Percentiles rank a stretch among this genome's conserved stretches.
Conservation (phyloP, 2,797 vertebrate genomes). For the Myripristis jacobus region DNA sequence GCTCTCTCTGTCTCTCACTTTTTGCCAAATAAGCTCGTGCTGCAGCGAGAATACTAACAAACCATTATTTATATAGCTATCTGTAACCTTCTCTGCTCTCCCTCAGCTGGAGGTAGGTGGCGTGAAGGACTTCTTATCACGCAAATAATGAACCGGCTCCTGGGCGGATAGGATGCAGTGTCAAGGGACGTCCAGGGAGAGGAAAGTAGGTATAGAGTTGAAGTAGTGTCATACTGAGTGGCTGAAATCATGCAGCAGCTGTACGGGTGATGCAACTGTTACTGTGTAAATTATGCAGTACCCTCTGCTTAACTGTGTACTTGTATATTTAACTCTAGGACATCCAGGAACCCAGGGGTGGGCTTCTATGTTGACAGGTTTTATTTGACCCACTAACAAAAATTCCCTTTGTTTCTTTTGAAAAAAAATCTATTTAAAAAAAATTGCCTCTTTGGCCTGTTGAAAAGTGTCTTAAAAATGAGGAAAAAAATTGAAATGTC, state of each 20-base stretch:
- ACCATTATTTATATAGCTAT: constrained; percentile 52
- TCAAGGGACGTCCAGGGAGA: constrained; percentile 27
- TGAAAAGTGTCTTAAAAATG: too few relatives aligned
- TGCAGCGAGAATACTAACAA: constrained; percentile 26
- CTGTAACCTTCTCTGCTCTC: constrained; percentile 55
- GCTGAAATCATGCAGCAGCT: constrained; percentile 10
- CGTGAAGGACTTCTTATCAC: constrained; percentile 62
- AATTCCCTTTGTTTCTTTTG: too few relatives aligned
- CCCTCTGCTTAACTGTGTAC: not conserved
- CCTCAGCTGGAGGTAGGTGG: constrained; percentile 40
- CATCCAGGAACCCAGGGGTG: too few relatives aligned
- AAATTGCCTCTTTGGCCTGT: too few relatives aligned
- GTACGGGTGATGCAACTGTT: constrained; percentile 23
- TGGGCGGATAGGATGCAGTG: constrained; percentile 9
- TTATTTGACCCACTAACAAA: too few relatives aligned
- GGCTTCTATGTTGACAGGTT: too few relatives aligned
- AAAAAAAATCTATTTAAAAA: too few relatives aligned
- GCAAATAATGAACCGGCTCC: constrained; percentile 44
- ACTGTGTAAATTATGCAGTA: constrained; percentile 7
- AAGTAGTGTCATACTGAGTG: constrained; percentile 3
- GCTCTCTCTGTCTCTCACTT: constrained; percentile 1
- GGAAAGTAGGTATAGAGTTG: constrained; percentile 24
- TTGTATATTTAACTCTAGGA: constrained; percentile 22
- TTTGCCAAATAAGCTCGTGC: constrained; percentile 16
- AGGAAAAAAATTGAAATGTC: too few relatives aligned